phyloP scores from a whole-genome alignment of 2,113 vertebrate genomes.

The Halichoeres trimaculatus region DNA sequence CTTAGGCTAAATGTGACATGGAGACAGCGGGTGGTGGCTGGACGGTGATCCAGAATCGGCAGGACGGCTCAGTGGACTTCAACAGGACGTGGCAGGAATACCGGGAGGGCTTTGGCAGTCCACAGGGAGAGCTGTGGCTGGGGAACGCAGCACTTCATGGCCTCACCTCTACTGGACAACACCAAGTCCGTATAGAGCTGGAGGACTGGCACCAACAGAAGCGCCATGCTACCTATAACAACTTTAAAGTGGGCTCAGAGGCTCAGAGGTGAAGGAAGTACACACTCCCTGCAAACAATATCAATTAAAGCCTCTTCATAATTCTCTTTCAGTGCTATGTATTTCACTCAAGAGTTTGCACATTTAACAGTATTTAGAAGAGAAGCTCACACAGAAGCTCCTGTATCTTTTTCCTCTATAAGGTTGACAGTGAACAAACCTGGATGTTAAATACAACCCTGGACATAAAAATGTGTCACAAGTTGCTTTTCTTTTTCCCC shows the following conservation, averaged over 20 bases:
- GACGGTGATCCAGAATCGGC: constrained; percentile 84
- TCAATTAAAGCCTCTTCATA: not conserved
- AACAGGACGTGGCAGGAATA: constrained; percentile 87
- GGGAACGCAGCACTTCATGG: constrained; percentile 79
- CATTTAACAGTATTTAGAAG: too few species aligned
- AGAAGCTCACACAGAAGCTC: too few species aligned
- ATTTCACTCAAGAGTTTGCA: too few species aligned
- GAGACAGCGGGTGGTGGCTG: constrained; percentile 83
- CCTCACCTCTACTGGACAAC: constrained; percentile 79
- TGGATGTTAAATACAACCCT: not conserved
- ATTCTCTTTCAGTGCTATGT: too few species aligned
- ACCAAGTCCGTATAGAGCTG: constrained; percentile 81
- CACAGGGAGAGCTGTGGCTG: constrained; percentile 85
- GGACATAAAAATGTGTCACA: not conserved
- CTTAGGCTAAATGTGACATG: constrained; percentile 87
- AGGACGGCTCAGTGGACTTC: constrained; percentile 83
- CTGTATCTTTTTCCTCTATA: too few species aligned
- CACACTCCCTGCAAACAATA: not conserved
- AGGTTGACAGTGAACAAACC: too few species aligned
- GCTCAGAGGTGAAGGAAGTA: constrained; percentile 74
- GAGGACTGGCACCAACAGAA: constrained; percentile 86
- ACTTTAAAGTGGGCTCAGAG: constrained; percentile 84
- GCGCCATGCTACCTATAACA: constrained; percentile 82
- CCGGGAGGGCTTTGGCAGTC: constrained; percentile 83
- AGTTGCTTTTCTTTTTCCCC: constrained; percentile 21